Evolutionary conservation across 2,113 vertebrate genomes (phyloP).

Genomic region (Platanista minor): DNA sequence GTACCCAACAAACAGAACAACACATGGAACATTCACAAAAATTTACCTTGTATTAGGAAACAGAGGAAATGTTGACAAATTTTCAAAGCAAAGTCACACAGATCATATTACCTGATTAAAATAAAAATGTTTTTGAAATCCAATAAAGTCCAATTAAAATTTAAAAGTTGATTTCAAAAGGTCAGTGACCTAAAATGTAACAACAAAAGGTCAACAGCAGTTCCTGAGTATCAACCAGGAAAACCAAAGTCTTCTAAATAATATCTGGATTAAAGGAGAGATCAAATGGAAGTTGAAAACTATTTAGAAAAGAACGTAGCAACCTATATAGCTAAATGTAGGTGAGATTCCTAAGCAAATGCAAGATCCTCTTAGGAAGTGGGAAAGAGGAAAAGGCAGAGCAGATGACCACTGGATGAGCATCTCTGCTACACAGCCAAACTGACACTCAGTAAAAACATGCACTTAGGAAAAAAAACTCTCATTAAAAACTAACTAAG

Average conservation of each 20-base stretch:
- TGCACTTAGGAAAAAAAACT: background rate
- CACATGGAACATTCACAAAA: background rate
- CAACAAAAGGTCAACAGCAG: background rate
- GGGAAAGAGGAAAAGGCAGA: background rate
- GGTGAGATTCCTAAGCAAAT: background rate
- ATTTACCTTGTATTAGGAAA: background rate
- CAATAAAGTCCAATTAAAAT: slow-evolving; percentile 10
- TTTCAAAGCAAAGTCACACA: background rate
- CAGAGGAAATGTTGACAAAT: background rate
- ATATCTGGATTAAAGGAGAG: background rate
- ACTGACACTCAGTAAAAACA: background rate
- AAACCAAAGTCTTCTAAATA: background rate
- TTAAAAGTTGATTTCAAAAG: background rate
- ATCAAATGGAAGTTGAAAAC: background rate
- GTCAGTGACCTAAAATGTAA: background rate
- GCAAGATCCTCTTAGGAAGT: background rate
- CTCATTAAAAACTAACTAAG: background rate
- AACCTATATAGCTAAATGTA: background rate
- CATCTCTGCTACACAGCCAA: background rate
- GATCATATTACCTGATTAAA: background rate
- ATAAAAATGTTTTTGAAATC: slow-evolving; percentile 1
- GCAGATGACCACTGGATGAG: background rate
- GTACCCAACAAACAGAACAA: background rate
- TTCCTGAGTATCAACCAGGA: background rate
- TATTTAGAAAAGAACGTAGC: background rate